phyloP scores from a whole-genome alignment of 1,140 invertebrate species.

The Linepithema humile region DNA sequence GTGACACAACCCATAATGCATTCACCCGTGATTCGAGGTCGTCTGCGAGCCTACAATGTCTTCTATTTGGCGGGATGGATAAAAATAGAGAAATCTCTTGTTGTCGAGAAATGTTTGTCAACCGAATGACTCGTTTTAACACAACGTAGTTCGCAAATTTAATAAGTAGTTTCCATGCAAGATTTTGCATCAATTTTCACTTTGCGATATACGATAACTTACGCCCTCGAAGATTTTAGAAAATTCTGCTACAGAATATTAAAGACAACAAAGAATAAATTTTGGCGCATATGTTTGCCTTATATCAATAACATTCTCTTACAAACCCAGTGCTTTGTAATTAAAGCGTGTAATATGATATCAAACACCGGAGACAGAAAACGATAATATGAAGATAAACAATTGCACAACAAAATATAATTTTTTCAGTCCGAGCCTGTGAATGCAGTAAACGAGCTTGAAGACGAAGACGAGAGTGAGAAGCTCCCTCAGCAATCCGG shows the following conservation, averaged over 20 bases:
- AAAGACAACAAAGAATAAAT: not conserved
- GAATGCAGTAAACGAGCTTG: slow-evolving; percentile 79
- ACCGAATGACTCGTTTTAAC: not conserved
- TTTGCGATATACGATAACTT: too few species aligned
- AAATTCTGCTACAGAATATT: not conserved
- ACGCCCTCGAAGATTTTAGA: not conserved
- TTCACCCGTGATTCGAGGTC: slow-evolving; percentile 67
- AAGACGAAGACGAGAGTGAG: slow-evolving; percentile 74
- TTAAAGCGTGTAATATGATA: not conserved
- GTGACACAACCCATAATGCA: slow-evolving; percentile 75
- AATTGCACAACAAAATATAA: not conserved
- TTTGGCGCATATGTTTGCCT: not conserved
- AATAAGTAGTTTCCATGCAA: not conserved
- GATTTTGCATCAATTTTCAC: not conserved
- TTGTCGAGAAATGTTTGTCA: not conserved
- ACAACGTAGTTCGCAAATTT: not conserved
- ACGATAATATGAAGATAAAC: not conserved
- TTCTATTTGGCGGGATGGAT: not conserved
- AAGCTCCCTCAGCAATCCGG: slow-evolving; percentile 78
- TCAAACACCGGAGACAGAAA: not conserved
- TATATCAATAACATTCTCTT: not conserved
- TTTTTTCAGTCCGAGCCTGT: slow-evolving; percentile 75
- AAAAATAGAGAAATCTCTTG: not conserved
- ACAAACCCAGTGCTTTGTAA: not conserved
- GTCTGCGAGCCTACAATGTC: slow-evolving; percentile 1